Evolutionary conservation across 2,113 vertebrate species (phyloP).

Genomic region (Campylomormyrus numenius): DNA sequence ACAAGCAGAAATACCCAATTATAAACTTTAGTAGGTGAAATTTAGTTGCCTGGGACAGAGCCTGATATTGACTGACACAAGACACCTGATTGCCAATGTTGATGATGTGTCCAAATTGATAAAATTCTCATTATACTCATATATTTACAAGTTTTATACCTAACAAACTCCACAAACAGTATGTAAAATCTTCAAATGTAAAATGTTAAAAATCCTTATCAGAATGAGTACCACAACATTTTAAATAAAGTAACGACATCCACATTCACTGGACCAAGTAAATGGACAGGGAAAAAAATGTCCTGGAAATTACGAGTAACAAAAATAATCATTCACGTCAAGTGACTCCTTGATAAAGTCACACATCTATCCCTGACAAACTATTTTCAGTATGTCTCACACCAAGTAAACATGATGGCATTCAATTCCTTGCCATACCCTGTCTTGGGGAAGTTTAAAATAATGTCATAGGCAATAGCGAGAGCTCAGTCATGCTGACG

Average conservation of each 20-base stretch:
- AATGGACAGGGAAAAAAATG: not conserved
- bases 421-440: not conserved
- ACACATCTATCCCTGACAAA: not conserved
- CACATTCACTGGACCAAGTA: not conserved
- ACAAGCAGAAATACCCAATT: not conserved
- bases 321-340: not conserved
- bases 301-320: not conserved
- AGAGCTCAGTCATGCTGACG: not conserved
- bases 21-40: not conserved
- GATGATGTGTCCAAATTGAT: not conserved
- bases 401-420: not conserved
- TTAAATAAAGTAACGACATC: not conserved
- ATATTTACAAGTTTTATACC: not conserved
- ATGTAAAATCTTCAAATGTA: not conserved
- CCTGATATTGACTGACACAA: not conserved
- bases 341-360: not conserved
- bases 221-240: not conserved
- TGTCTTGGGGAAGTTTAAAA: not conserved
- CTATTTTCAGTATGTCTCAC: not conserved
- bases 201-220: not conserved
- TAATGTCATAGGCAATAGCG: not conserved
- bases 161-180: not conserved
- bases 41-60: not conserved
- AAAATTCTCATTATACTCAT: not conserved
- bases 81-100: not conserved